These are phyloP conservation scores for Caenorhabditis doughertyi DNA, from an alignment of 2,888 invertebrate genomes.

Conservation along the genomic window DNA sequence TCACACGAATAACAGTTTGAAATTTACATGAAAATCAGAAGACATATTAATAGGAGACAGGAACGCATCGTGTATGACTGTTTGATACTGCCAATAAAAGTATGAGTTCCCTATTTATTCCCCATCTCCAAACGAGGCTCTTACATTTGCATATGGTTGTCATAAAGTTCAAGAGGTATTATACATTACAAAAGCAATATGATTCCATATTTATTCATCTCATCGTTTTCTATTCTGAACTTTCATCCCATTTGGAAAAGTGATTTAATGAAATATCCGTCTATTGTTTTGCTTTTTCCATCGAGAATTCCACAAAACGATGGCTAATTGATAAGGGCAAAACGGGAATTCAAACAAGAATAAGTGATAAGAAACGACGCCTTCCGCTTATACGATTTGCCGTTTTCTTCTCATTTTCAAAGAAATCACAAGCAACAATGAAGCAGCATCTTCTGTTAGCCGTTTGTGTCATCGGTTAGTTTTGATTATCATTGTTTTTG, in stretches of 20 bases:
- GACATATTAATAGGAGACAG: conserved; percentile 3
- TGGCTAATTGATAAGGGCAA: conserved; percentile 60
- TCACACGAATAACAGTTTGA: neutral
- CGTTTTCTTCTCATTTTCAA: conserved; percentile 14
- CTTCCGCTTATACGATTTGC: conserved; percentile 47
- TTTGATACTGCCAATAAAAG: neutral
- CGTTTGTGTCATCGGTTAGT: conserved; percentile 58
- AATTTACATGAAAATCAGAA: conserved; percentile 22
- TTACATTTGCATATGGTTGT: conserved; percentile 37
- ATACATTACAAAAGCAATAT: neutral
- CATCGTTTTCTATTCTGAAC: conserved; percentile 33
- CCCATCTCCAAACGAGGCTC: neutral
- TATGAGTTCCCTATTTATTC: neutral
- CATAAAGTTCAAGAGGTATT: conserved; percentile 31
- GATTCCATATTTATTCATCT: neutral
- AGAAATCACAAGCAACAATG: conserved; percentile 2
- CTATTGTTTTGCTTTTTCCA: conserved; percentile 29
- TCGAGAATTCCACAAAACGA: conserved; percentile 46
- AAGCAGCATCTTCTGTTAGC: conserved; percentile 51
- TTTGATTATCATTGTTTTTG: conserved; percentile 15
- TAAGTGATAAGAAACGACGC: conserved; percentile 36
- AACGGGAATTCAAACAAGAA: conserved; percentile 34
- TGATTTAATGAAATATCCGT: conserved; percentile 11
- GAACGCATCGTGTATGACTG: conserved; percentile 6
- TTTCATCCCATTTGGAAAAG: conserved; percentile 33